These are phyloP conservation scores for Argentina silus DNA, from an alignment of 2,797 vertebrate genomes.

Conservation along the genomic window DNA sequence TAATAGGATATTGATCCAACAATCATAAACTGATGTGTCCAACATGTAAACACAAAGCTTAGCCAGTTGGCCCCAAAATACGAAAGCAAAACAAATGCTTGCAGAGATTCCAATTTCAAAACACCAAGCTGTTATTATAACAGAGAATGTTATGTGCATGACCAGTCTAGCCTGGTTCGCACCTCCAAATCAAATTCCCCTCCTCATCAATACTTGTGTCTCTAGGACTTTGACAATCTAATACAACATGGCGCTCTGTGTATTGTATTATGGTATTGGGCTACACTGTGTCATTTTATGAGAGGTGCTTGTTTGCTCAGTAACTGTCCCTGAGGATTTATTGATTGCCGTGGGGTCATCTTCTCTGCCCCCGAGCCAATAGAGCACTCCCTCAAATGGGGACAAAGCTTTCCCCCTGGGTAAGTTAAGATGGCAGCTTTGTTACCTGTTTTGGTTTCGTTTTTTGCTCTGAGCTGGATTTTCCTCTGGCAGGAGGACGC, in stretches of 20 bases:
- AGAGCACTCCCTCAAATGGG: conserved; percentile 34
- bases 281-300: conserved; percentile 15
- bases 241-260: background rate
- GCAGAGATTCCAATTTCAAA: conserved; percentile 9
- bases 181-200: no score
- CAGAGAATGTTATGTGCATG: background rate
- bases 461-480: conserved; percentile 34
- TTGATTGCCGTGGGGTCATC: conserved; percentile 45
- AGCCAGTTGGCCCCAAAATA: conserved; percentile 5
- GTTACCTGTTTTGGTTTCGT: conserved; percentile 37
- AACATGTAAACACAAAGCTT: conserved; percentile 13
- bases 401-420: conserved; percentile 34
- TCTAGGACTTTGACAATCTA: no score
- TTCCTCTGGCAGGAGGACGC: conserved; percentile 44
- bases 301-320: conserved; percentile 41
- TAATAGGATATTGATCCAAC: conserved; percentile 47
- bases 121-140: background rate
- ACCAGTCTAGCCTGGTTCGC: no score
- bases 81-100: conserved; percentile 2
- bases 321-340: conserved; percentile 42
- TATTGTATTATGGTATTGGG: background rate
- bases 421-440: conserved; percentile 41
- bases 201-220: no score
- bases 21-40: conserved; percentile 32
- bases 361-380: conserved; percentile 19